phyloP scores from a whole-genome alignment of 2,888 invertebrate genomes.

The Lordiphosa fenestrarum region DNA sequence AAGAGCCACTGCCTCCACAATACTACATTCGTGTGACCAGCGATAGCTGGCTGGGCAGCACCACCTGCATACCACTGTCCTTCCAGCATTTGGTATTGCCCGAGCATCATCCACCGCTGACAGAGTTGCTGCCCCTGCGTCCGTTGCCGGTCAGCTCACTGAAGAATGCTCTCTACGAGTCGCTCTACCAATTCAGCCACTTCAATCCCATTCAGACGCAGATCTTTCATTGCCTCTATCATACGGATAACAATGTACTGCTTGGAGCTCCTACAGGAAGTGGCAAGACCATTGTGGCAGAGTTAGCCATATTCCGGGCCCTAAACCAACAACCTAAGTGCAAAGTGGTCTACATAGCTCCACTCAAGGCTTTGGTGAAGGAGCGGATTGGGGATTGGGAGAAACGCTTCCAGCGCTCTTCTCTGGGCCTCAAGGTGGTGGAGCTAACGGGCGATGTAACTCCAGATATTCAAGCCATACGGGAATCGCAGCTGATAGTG shows the following conservation, averaged over 20 bases:
- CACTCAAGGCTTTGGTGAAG: conserved; percentile 97
- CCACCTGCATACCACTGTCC: conserved; percentile 83
- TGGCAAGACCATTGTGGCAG: conserved; percentile 99
- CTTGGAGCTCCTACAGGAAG: conserved; percentile 93
- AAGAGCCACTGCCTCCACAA: conserved; percentile 94
- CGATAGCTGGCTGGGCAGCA: conserved; percentile 87
- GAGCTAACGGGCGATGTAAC: conserved; percentile 97
- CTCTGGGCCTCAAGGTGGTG: conserved; percentile 90
- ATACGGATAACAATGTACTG: conserved; percentile 95
- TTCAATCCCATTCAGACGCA: conserved; percentile 99
- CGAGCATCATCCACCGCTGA: conserved; percentile 94
- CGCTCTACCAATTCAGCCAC: conserved; percentile 93
- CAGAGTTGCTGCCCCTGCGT: conserved; percentile 93
- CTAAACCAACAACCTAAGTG: conserved; percentile 89
- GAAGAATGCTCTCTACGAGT: conserved; percentile 88
- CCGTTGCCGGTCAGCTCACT: conserved; percentile 93
- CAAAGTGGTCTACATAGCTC: conserved; percentile 98
- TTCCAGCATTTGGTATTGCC: conserved; percentile 95
- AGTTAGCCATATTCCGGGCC: conserved; percentile 96
- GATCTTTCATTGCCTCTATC: conserved; percentile 97
- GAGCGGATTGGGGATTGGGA: conserved; percentile 98
- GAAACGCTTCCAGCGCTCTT: conserved; percentile 85
- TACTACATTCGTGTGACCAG: conserved; percentile 94
- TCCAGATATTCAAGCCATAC: conserved; percentile 91
- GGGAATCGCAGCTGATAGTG: conserved; percentile 93